These are phyloP conservation scores for Trachythela sp. DNA, from an alignment of 64 coral and sea anemone genomes.

Conservation along the genomic window DNA sequence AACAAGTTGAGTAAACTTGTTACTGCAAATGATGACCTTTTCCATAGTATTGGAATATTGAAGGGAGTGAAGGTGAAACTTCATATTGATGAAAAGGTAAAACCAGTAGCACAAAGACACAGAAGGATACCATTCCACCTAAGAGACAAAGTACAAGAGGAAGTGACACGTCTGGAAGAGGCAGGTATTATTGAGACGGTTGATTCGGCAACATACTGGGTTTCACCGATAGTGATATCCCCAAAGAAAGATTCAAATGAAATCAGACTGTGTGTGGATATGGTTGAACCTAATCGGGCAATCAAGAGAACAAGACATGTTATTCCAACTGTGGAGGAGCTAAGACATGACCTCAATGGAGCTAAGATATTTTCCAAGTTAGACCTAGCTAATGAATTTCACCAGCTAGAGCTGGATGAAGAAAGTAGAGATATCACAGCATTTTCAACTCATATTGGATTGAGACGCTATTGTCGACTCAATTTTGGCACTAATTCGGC, in stretches of 20 bases:
- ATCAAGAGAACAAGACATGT: conserved; percentile 14
- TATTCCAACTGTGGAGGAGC: not conserved
- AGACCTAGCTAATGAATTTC: not conserved
- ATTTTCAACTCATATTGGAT: conserved; percentile 2
- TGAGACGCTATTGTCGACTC: conserved; percentile 38
- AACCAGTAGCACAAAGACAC: not conserved
- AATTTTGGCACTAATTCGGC: conserved; percentile 24
- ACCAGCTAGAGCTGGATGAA: conserved; percentile 4
- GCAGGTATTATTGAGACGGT: no score
- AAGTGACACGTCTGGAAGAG: not conserved
- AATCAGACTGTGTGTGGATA: not conserved
- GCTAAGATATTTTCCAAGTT: conserved; percentile 26
- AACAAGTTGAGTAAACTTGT: no score
- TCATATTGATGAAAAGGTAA: not conserved
- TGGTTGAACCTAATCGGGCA: not conserved
- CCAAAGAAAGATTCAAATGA: not conserved
- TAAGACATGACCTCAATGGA: conserved; percentile 39
- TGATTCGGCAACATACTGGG: no score
- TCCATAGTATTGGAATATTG: not conserved
- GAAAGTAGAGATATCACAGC: not conserved
- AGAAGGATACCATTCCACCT: not conserved
- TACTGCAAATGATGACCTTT: not conserved
- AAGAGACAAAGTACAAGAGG: not conserved
- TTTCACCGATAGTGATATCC: no score
- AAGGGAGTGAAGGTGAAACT: not conserved